Evolutionary conservation across 2,888 invertebrate species (phyloP).

Genomic region (Thera britannica): DNA sequence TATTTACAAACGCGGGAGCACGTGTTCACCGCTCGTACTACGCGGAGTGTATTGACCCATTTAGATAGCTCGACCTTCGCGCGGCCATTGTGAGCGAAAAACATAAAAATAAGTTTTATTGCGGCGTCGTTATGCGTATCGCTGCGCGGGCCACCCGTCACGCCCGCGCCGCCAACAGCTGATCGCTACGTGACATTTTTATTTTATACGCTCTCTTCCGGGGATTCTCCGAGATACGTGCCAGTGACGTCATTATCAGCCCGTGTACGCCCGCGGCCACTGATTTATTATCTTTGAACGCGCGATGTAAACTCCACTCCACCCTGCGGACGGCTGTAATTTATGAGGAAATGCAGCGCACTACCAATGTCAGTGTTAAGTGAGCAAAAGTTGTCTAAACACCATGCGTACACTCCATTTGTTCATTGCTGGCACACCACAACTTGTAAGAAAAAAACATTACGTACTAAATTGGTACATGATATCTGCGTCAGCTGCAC

Average conservation of each 20-base stretch:
- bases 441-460: slow-evolving; percentile 14
- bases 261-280: slow-evolving; percentile 67
- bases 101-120: slow-evolving; percentile 86
- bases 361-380: slow-evolving; percentile 65
- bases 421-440: slow-evolving; percentile 20
- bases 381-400: slow-evolving; percentile 50
- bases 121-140: slow-evolving; percentile 84
- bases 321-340: slow-evolving; percentile 64
- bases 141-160: slow-evolving; percentile 72
- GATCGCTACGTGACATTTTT: slow-evolving; percentile 85
- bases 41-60: slow-evolving; percentile 85
- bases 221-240: slow-evolving; percentile 83
- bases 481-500: slow-evolving; percentile 46
- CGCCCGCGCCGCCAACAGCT: slow-evolving; percentile 78
- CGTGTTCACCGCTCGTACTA: slow-evolving; percentile 82
- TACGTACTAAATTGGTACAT: slow-evolving; percentile 22
- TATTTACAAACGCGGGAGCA: slow-evolving; percentile 85
- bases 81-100: slow-evolving; percentile 85
- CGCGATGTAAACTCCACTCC: slow-evolving; percentile 63
- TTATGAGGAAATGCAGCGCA: slow-evolving; percentile 56
- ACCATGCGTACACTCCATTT: slow-evolving; percentile 42
- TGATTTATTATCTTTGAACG: slow-evolving; percentile 78
- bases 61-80: slow-evolving; percentile 85
- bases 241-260: slow-evolving; percentile 82
- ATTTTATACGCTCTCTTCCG: slow-evolving; percentile 84